These are phyloP conservation scores for Chymomyza fuscimana DNA, from an alignment of 2,888 invertebrate species.

Conservation along the genomic window DNA sequence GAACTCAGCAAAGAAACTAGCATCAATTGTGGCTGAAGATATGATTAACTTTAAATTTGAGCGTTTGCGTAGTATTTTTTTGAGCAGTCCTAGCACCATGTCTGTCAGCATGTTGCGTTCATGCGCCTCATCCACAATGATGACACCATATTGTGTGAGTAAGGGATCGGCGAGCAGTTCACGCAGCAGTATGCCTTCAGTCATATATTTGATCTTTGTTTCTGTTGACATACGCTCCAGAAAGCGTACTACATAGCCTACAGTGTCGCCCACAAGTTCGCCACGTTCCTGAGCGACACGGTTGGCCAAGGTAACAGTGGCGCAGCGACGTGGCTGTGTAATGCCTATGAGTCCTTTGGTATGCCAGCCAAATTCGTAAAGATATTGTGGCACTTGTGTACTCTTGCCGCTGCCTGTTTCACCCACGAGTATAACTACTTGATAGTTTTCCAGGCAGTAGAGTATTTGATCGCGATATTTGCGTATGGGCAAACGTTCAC, in stretches of 20 bases:
- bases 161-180: conserved; percentile 98
- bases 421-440: conserved; percentile 92
- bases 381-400: conserved; percentile 83
- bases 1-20: conserved; percentile 89
- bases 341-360: conserved; percentile 90
- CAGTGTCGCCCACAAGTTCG: conserved; percentile 85
- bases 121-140: conserved; percentile 97
- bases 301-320: conserved; percentile 91
- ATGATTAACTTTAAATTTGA: conserved; percentile 90
- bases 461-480: conserved; percentile 92
- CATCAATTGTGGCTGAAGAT: conserved; percentile 97
- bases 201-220: conserved; percentile 93
- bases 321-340: conserved; percentile 95
- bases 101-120: conserved; percentile 96
- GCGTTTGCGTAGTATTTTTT: conserved; percentile 93
- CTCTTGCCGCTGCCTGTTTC: conserved; percentile 89
- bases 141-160: conserved; percentile 90
- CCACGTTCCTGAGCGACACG: conserved; percentile 94
- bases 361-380: conserved; percentile 92
- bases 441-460: conserved; percentile 93
- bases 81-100: conserved; percentile 94
- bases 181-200: conserved; percentile 95
- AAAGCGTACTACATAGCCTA: conserved; percentile 94
- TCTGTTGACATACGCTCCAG: conserved; percentile 83
- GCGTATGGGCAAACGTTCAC: conserved; percentile 92